Evolutionary conservation across 2,888 invertebrate species (phyloP).

Genomic region (Emesis furor): DNA sequence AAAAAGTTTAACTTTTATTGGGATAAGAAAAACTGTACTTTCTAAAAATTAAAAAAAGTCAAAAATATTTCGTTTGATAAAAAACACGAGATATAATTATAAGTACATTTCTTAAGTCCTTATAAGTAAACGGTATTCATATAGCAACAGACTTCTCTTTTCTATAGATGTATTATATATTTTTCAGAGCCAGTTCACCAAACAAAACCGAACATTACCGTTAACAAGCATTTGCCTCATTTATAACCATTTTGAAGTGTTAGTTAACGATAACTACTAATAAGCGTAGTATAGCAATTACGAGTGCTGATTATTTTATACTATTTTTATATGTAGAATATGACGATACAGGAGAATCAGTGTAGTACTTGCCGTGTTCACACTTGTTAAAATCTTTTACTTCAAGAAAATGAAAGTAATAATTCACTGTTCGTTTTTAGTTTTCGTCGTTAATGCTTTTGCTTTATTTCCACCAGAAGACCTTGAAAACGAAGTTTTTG

Average conservation of each 20-base stretch:
- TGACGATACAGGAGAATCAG: not conserved
- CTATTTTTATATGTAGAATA: not conserved
- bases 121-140: no score
- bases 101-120: no score
- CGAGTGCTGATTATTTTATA: not conserved
- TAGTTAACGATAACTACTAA: not conserved
- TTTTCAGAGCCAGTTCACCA: no score
- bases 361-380: not conserved
- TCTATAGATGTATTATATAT: no score
- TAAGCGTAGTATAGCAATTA: not conserved
- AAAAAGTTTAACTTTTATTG: no score
- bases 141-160: no score
- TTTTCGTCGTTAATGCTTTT: not conserved
- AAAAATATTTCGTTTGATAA: no score
- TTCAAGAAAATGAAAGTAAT: constrained; percentile 52
- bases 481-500: not conserved
- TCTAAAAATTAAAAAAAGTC: no score
- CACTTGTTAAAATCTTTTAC: not conserved
- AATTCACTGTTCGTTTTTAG: not conserved
- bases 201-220: no score
- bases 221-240: not conserved
- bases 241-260: not conserved
- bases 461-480: not conserved
- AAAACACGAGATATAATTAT: no score
- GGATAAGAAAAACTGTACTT: no score